phyloP scores from a whole-genome alignment of 2,888 invertebrate species.

The Napeogenes sylphis region DNA sequence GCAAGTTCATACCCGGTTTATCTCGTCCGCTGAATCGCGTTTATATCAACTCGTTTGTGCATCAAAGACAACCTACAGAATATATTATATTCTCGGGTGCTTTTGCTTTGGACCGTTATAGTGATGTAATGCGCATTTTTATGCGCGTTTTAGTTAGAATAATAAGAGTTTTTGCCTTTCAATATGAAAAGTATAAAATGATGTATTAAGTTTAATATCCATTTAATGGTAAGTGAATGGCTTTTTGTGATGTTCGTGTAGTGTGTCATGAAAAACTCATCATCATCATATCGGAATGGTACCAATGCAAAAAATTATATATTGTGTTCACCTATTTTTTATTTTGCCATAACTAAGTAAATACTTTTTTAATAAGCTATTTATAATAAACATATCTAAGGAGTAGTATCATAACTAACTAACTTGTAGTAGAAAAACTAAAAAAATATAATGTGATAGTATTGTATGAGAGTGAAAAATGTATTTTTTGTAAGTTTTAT shows the following conservation, averaged over 20 bases:
- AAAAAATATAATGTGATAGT: too few species aligned
- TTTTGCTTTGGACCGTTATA: constrained; percentile 24
- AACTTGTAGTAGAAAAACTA: constrained; percentile 6
- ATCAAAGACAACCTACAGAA: constrained; percentile 24
- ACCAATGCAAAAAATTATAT: neutral
- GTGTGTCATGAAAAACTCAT: constrained; percentile 4
- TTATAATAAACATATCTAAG: too few species aligned
- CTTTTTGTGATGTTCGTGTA: neutral
- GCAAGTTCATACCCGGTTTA: constrained; percentile 22
- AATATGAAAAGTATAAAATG: neutral
- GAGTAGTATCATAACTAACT: too few species aligned
- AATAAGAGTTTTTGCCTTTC: neutral
- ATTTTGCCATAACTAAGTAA: neutral
- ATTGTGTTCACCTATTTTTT: neutral
- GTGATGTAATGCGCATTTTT: constrained; percentile 19
- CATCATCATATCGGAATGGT: constrained; percentile 4
- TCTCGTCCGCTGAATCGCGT: constrained; percentile 26
- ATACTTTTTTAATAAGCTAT: too few species aligned
- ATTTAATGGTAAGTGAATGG: constrained; percentile 4
- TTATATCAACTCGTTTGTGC: constrained; percentile 31
- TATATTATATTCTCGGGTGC: constrained; percentile 22
- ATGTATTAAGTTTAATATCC: constrained; percentile 5
- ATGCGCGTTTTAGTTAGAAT: neutral
- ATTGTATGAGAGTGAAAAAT: too few species aligned
- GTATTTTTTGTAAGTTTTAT: too few species aligned